Evolutionary conservation across 1,140 invertebrate genomes (phyloP).

Genomic region (Andricus grossulariae): DNA sequence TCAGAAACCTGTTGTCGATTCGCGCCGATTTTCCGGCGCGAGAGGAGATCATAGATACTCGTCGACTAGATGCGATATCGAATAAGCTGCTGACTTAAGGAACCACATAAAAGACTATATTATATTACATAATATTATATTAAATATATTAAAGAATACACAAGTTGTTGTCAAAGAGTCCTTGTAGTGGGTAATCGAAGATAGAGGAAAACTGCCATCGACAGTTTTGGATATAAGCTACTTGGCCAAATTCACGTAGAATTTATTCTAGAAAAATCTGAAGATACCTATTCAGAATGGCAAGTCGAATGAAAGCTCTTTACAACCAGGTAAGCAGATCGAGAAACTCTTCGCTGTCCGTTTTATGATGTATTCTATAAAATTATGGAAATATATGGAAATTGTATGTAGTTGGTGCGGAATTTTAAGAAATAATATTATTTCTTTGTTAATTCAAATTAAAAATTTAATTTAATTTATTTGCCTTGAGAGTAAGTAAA

Average conservation of each 20-base stretch:
- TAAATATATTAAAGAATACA: no score
- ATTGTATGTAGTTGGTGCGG: no score
- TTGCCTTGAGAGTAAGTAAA: no score
- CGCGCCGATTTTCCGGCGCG: constrained; percentile 27
- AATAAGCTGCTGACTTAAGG: constrained; percentile 8
- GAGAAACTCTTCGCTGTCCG: not conserved
- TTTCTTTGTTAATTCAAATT: no score
- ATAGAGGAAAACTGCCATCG: not conserved
- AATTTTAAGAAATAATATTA: no score
- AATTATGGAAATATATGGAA: no score
- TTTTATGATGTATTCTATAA: no score
- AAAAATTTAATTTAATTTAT: no score
- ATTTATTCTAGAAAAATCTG: not conserved
- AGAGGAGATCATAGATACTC: constrained; percentile 21
- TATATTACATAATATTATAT: no score
- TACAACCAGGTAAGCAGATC: constrained; percentile 63
- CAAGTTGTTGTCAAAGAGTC: not conserved
- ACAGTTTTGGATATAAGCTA: not conserved
- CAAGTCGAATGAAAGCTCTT: constrained; percentile 67
- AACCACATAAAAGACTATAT: not conserved
- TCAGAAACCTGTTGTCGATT: constrained; percentile 15
- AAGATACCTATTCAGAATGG: constrained; percentile 55
- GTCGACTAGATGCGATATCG: not conserved
- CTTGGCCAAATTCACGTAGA: not conserved
- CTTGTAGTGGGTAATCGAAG: not conserved